Base-by-base conservation (phyloP, 92 coral and sea anemone species). In the Epizoanthus stellaris region DNA sequence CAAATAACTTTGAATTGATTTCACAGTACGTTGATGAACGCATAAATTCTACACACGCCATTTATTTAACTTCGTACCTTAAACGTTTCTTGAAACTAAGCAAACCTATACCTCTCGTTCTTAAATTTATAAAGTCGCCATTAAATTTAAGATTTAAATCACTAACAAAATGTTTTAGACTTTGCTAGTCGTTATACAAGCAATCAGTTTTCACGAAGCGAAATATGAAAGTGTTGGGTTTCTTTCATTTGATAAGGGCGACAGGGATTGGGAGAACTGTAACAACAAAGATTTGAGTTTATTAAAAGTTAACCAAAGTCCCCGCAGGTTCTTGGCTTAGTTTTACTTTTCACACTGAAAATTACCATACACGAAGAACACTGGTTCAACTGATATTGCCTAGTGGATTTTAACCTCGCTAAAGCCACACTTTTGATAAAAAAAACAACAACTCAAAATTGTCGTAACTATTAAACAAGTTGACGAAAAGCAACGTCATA, bases 1-100 rank as follows among this genome's bases (percentile, higher is more conserved):
- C 25, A 59, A 79, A 79, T 63, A 79, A 63, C 71, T 79, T 76
- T 79, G 71, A 79, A 43, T 79, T 45, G 7, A 43, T 79, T 43
- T 63, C 59, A 72, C 12, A 72, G 65, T 17, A 30, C 14, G 14
- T 43, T 40, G 39, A 30, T 38, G 36, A n/a, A 68, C 70, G 38
- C 14, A 66, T 66, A 52, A 52, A 52, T 52, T 52, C 56, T 1
- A 52, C 56, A 52, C 56, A 52, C 56, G 16, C 15, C 42, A 13
- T 38, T 14, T 36, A 15, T 68, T 15, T 14, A 36, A 13, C 23
- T 19, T 68, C 73, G 3, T 34, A 19, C 12, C 40, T 12, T 40
- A 40, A n/a, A 42, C 16, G 38, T 39, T 59, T 17, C 21, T 38
- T 57, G 40, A 4, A 43, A 38, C 15, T 23, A 19, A 15, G 42